Base-by-base conservation (phyloP, 2,888 invertebrate genomes). In the Cloeon dipterum region DNA sequence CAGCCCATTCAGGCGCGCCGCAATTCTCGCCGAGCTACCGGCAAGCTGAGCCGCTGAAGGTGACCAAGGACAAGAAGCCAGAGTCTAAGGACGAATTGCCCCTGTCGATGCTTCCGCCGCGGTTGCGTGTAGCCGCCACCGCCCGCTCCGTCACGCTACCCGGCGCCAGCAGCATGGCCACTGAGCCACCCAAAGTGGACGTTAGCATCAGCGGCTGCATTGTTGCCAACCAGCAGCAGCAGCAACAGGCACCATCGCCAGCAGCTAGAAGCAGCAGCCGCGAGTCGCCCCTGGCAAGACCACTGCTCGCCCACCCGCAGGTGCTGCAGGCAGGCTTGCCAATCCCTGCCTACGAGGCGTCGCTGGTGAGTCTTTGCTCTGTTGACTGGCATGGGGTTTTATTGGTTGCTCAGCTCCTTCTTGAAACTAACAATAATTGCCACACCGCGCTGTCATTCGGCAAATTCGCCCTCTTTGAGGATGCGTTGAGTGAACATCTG, bases 301-400 rank as follows among this genome's bases (percentile, higher is more conserved):
- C 14, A 4, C 11, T 52, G 62, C n/a, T 61, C 20, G 21, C 23
- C 29, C 40, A 37, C 26, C 32, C 26, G 10, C 62, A 64, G 38
- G 54, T 64, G 18, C 44, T 64, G 40, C 65, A 64, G 36, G 54
- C 63, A 3, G 64, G 65, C 17, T 57, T 71, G 45, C 63, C 70
- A 16, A 62, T 70, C 32, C 61, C 70, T 13, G 60, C 68, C 13
- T 74, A 66, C 46, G 74, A 73, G 48, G 62, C 68, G 8, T 68
- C 65, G 51, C 56, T 81, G 74, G 82, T 83, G 61, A 74, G 74
- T 55, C n/a, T n/a, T n/a, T n/a, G n/a, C n/a, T n/a, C n/a, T n/a
- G n/a, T n/a, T n/a, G n/a, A 10, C 11, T 2, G 2, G n/a, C n/a
- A n/a, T n/a, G n/a, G n/a, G n/a, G n/a, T n/a, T n/a, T n/a, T n/a